Conservation (phyloP, 53 echinoderm and acorn worm genomes). For the Mesocentrotus franciscanus region DNA sequence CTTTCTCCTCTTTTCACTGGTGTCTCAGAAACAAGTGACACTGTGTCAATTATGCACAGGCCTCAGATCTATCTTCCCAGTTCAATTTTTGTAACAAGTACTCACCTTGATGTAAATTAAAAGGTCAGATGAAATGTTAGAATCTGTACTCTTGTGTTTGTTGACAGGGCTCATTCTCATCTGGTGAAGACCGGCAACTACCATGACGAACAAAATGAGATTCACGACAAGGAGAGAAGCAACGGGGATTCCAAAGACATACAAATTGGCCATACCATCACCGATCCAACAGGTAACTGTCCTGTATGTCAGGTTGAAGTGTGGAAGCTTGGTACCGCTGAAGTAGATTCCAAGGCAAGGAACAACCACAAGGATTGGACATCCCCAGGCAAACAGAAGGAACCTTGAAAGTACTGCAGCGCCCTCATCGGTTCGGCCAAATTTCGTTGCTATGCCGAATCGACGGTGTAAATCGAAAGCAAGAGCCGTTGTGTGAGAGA, state of each 20-base stretch:
- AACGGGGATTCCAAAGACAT: constrained; percentile 75
- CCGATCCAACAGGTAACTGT: constrained; percentile 73
- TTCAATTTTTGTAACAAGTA: neutral
- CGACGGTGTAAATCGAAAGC: constrained; percentile 72
- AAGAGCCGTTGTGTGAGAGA: constrained; percentile 74
- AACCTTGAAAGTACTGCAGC: constrained; percentile 25
- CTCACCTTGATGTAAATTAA: constrained; percentile 34
- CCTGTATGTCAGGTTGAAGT: constrained; percentile 64
- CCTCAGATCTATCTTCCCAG: too few relatives aligned
- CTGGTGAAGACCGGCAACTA: constrained; percentile 69
- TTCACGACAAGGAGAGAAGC: constrained; percentile 64
- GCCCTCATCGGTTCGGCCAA: constrained; percentile 35
- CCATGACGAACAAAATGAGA: constrained; percentile 66
- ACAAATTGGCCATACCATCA: constrained; percentile 60
- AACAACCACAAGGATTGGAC: constrained; percentile 62
- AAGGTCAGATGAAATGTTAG: neutral
- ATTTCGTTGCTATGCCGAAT: constrained; percentile 48
- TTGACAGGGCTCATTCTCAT: constrained; percentile 33
- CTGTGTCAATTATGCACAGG: too few relatives aligned
- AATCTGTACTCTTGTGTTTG: constrained; percentile 14
- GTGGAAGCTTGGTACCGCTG: constrained; percentile 56
- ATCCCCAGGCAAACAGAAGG: constrained; percentile 59
- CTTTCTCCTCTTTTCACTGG: too few relatives aligned
- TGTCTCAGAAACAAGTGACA: too few relatives aligned
- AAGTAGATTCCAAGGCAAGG: constrained; percentile 72